These are phyloP conservation scores for Macaca nemestrina DNA, from an alignment of 2,113 vertebrate genomes.

Conservation along the genomic window DNA sequence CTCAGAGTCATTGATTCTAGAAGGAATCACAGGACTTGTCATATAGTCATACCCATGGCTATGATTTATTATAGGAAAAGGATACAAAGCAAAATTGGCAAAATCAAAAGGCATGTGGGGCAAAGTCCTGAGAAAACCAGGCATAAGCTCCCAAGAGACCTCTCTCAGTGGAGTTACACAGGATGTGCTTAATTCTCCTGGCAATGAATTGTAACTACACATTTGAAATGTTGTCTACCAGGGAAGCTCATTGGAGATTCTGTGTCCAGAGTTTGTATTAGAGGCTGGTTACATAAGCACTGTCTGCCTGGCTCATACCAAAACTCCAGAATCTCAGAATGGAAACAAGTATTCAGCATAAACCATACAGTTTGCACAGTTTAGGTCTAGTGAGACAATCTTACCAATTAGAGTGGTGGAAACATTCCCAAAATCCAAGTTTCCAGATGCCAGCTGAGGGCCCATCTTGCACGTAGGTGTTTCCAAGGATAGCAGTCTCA, in stretches of 20 bases:
- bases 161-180: neutral
- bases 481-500: neutral
- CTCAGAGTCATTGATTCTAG: neutral
- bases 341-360: neutral
- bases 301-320: neutral
- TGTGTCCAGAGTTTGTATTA: neutral
- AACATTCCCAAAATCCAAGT: neutral
- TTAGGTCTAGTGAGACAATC: neutral
- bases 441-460: neutral
- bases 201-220: neutral
- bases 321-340: neutral
- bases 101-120: neutral
- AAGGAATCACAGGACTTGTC: neutral
- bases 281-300: neutral
- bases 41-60: neutral
- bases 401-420: neutral
- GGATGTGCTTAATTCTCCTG: neutral
- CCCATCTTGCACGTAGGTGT: neutral
- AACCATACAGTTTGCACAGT: neutral
- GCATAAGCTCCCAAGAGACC: neutral
- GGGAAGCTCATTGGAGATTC: neutral
- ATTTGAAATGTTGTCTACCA: neutral
- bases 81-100: neutral
- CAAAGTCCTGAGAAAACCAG: neutral
- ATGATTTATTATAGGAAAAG: neutral